Conservation (phyloP, 2,888 invertebrate species). For the Lycophotia porphyrea region DNA sequence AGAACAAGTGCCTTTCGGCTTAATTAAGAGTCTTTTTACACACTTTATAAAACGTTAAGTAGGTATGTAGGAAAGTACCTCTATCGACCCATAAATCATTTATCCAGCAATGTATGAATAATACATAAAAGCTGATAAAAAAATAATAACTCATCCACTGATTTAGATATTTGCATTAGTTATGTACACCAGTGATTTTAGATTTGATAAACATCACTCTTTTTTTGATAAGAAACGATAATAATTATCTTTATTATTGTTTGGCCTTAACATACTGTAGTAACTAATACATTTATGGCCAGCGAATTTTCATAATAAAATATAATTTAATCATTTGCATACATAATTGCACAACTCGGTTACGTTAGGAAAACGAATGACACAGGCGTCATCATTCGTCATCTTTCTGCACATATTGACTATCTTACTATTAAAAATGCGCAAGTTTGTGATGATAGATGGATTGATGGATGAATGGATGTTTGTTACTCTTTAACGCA, state of each 20-base stretch:
- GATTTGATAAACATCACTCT: conserved; percentile 28
- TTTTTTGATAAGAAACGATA: conserved; percentile 26
- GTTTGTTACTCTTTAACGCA: too few relatives aligned
- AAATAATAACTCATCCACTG: not conserved
- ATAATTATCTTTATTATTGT: conserved; percentile 25
- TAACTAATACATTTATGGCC: not conserved
- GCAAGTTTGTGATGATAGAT: too few relatives aligned
- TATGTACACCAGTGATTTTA: conserved; percentile 24
- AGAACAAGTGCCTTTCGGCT: too few relatives aligned
- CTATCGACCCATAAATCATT: not conserved
- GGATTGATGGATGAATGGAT: too few relatives aligned
- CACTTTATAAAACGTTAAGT: too few relatives aligned
- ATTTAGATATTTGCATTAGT: conserved; percentile 23
- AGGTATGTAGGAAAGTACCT: not conserved
- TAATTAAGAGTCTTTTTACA: too few relatives aligned
- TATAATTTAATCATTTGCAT: not conserved
- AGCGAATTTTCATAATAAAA: too few relatives aligned
- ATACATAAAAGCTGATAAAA: conserved; percentile 30
- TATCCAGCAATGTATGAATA: not conserved
- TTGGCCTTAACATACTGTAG: not conserved
- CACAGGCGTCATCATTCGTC: not conserved
- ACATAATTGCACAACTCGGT: not conserved
- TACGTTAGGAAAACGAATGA: not conserved
- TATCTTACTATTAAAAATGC: too few relatives aligned
- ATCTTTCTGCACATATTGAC: too few relatives aligned